Evolutionary conservation across 2,888 invertebrate genomes (phyloP).

Genomic region (Deilephila elpenor): DNA sequence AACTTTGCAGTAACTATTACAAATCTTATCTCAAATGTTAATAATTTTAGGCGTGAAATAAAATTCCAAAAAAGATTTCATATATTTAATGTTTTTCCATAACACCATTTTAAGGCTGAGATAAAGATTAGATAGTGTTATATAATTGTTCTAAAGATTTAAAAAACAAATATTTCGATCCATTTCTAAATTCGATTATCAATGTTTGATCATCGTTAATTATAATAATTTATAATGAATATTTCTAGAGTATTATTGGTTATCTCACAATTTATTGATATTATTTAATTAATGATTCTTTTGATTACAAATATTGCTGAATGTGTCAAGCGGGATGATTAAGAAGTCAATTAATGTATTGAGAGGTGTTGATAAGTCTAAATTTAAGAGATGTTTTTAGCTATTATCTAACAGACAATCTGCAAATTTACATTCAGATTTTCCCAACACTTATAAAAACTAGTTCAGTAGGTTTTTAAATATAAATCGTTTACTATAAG

Average conservation of each 20-base stretch:
- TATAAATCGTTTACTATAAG: background rate
- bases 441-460: background rate
- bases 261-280: constrained; percentile 1
- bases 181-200: too few species aligned
- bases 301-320: background rate
- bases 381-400: background rate
- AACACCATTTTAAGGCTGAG: too few species aligned
- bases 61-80: too few species aligned
- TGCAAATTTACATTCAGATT: background rate
- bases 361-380: background rate
- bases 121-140: background rate
- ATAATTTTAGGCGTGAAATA: too few species aligned
- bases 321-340: background rate
- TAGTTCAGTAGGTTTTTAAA: background rate
- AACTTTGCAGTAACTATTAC: too few species aligned
- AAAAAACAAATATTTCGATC: background rate
- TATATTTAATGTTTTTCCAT: too few species aligned
- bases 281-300: background rate
- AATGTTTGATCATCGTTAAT: background rate
- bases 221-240: background rate
- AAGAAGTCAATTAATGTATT: background rate
- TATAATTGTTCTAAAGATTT: background rate
- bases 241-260: background rate
- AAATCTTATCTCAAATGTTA: too few species aligned
- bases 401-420: background rate